These are phyloP conservation scores for Brachyptera putata DNA, from an alignment of 2,888 invertebrate genomes.

Conservation along the genomic window DNA sequence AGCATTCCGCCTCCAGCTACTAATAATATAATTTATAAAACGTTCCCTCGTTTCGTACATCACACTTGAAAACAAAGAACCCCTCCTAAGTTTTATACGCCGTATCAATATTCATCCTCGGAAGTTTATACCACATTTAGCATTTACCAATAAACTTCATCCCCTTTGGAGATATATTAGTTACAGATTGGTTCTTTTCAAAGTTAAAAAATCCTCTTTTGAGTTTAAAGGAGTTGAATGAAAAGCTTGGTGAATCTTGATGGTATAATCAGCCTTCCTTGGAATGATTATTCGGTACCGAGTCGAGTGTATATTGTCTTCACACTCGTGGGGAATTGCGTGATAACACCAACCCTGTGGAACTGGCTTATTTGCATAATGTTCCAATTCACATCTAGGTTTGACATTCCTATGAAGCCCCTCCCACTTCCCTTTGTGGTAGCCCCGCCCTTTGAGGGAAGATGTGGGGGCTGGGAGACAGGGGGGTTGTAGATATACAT, in stretches of 20 bases:
- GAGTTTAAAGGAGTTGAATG: not conserved
- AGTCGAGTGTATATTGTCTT: not conserved
- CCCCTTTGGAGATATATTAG: not conserved
- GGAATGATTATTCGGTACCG: not conserved
- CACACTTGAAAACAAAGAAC: conserved; percentile 15
- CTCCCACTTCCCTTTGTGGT: conserved; percentile 18
- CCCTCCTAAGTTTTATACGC: not conserved
- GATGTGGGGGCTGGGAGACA: too few species aligned
- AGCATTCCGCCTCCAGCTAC: conserved; percentile 1
- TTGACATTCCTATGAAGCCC: conserved; percentile 16
- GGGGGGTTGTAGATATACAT: not conserved
- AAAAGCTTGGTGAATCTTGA: not conserved
- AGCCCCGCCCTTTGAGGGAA: conserved; percentile 19
- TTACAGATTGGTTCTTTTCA: conserved; percentile 4
- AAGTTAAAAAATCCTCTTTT: not conserved
- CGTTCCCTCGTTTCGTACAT: conserved; percentile 11
- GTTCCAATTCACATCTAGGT: conserved; percentile 31
- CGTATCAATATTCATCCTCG: conserved; percentile 14
- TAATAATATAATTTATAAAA: not conserved
- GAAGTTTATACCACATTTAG: conserved; percentile 17
- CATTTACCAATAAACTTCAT: conserved; percentile 19
- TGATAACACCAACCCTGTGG: not conserved
- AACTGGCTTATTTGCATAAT: conserved; percentile 30
- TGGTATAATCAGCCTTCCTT: not conserved
- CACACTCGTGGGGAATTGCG: not conserved